phyloP scores from a whole-genome alignment of 2,797 vertebrate genomes.

The Adelosebastes latens region DNA sequence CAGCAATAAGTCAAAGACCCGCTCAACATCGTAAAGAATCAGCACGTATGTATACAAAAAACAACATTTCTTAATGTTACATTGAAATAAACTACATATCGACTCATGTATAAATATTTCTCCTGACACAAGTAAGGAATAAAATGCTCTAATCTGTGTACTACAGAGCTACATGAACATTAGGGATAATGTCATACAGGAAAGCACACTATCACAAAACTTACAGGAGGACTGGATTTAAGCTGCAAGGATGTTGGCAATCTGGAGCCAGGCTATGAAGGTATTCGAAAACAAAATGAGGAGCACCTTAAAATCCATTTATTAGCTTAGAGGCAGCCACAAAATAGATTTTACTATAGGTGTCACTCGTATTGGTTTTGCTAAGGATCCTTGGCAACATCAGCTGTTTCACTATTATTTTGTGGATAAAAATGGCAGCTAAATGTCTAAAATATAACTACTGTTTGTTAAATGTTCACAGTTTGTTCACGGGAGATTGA shows the following conservation, averaged over 20 bases:
- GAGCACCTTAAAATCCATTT: neutral
- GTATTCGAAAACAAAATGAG: neutral
- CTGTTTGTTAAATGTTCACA: neutral
- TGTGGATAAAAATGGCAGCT: neutral
- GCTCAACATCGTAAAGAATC: neutral
- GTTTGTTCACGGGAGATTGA: neutral
- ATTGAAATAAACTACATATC: neutral
- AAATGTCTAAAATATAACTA: neutral
- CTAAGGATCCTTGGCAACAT: neutral
- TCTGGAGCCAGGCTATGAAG: neutral
- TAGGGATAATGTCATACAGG: neutral
- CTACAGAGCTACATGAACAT: neutral
- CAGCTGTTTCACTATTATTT: neutral
- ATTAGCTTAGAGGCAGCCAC: neutral
- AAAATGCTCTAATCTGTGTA: neutral
- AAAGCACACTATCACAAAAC: neutral
- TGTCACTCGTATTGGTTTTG: neutral
- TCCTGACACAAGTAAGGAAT: neutral
- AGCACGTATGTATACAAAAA: neutral
- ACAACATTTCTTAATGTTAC: neutral
- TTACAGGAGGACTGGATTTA: neutral
- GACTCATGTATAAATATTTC: neutral
- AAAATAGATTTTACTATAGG: neutral
- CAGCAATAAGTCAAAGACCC: slow-evolving; percentile 12
- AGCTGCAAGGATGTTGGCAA: neutral